phyloP scores from a whole-genome alignment of 1,140 invertebrate genomes.

The Aphaenogaster ashmeadi region DNA sequence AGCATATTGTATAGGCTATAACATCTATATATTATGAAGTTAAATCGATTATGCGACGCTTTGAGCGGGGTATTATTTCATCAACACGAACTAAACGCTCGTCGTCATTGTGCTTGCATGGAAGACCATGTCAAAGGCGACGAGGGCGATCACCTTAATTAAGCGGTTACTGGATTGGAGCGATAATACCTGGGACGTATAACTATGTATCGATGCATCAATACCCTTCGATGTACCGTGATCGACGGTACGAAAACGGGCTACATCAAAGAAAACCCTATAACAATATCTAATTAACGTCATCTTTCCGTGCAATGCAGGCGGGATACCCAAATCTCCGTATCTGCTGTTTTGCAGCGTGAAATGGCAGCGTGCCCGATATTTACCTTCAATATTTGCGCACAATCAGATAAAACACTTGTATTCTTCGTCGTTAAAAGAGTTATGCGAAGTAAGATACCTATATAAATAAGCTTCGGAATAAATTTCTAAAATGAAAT shows the following conservation, averaged over 20 bases:
- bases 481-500: no score
- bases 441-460: neutral
- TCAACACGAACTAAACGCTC: conserved; percentile 63
- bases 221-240: conserved; percentile 47
- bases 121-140: conserved; percentile 66
- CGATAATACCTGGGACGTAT: conserved; percentile 61
- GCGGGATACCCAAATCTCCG: neutral
- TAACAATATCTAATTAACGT: conserved; percentile 66
- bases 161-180: conserved; percentile 62
- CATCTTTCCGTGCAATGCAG: conserved; percentile 26
- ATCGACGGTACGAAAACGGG: conserved; percentile 38
- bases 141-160: conserved; percentile 63
- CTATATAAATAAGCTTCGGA: neutral
- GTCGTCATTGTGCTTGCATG: conserved; percentile 35
- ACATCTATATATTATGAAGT: conserved; percentile 52
- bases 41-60: conserved; percentile 58
- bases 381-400: neutral
- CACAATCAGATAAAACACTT: neutral
- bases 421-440: neutral
- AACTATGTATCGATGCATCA: conserved; percentile 60
- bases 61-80: conserved; percentile 62
- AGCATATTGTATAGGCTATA: conserved; percentile 23
- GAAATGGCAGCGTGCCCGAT: neutral
- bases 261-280: conserved; percentile 59
- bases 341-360: neutral